phyloP scores from a whole-genome alignment of 2,888 invertebrate species.

The Exocentrus adspersus region DNA sequence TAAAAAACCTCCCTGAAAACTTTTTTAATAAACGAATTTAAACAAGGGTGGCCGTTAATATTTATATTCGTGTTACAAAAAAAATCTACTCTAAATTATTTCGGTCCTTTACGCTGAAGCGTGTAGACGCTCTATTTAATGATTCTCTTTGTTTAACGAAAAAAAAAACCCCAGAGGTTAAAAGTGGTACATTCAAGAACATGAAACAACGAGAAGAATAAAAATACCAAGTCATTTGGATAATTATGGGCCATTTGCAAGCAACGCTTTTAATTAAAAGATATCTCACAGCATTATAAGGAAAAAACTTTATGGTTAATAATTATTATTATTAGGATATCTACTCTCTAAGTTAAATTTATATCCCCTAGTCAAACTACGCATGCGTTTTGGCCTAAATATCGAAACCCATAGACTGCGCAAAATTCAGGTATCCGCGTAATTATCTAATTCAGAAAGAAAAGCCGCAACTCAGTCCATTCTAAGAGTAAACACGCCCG shows the following conservation, averaged over 20 bases:
- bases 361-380: too few species aligned
- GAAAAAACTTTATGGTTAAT: background rate
- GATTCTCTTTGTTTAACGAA: background rate
- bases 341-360: too few species aligned
- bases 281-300: background rate
- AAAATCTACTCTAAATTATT: background rate
- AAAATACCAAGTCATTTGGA: slow-evolving; percentile 10
- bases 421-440: too few species aligned
- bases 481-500: background rate
- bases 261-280: slow-evolving; percentile 10
- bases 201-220: slow-evolving; percentile 10
- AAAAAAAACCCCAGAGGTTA: background rate
- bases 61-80: background rate
- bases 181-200: background rate
- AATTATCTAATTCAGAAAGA: too few species aligned
- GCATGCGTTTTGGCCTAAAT: too few species aligned
- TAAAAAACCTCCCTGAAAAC: background rate
- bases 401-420: too few species aligned
- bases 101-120: background rate
- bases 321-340: too few species aligned
- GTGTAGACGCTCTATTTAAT: slow-evolving; percentile 6
- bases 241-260: background rate
- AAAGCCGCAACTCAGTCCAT: background rate
- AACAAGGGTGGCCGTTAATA: background rate
- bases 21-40: background rate